A percentile compares a stretch with the other conserved stretches of the same genome.
Evolutionary conservation across 2,113 vertebrate species (phyloP).

Genomic region (Ceyx margarethae): DNA sequence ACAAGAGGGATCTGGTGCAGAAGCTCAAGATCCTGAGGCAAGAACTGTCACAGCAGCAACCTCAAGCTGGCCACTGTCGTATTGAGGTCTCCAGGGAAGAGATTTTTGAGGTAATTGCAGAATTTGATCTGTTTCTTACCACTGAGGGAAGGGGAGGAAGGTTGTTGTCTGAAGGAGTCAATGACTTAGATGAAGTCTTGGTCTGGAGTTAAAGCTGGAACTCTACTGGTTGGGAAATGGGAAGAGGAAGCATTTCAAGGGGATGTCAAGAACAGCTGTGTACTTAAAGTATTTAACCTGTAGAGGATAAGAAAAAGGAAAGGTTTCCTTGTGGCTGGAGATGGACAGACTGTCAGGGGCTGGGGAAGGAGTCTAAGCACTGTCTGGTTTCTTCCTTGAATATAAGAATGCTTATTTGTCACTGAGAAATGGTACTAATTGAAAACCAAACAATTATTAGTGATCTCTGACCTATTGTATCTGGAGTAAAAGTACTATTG

Average conservation of each 20-base stretch:
- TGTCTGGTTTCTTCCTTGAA: neutral
- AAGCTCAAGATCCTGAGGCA: constrained; percentile 97
- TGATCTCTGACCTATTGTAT: neutral
- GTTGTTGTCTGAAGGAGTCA: neutral
- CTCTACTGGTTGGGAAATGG: neutral
- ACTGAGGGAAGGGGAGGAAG: neutral
- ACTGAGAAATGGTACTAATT: neutral
- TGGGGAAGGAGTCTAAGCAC: neutral
- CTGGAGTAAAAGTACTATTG: neutral
- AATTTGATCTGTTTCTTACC: neutral
- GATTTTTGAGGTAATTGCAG: constrained; percentile 89
- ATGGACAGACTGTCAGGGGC: neutral
- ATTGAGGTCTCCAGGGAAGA: constrained; percentile 98
- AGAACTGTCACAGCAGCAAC: constrained; percentile 96
- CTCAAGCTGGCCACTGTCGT: constrained; percentile 96
- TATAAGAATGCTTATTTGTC: neutral
- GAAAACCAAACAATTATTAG: neutral
- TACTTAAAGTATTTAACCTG: neutral
- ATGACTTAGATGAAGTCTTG: neutral
- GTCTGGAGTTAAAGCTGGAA: neutral
- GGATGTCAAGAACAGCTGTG: neutral
- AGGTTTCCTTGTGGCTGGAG: neutral
- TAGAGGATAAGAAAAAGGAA: neutral
- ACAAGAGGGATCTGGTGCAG: constrained; percentile 96
- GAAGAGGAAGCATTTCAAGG: neutral